A percentile compares a stretch with the other conserved stretches of the same genome.
Evolutionary conservation across 2,797 vertebrate genomes (phyloP).

Genomic region (Mormyrops attenuatus): DNA sequence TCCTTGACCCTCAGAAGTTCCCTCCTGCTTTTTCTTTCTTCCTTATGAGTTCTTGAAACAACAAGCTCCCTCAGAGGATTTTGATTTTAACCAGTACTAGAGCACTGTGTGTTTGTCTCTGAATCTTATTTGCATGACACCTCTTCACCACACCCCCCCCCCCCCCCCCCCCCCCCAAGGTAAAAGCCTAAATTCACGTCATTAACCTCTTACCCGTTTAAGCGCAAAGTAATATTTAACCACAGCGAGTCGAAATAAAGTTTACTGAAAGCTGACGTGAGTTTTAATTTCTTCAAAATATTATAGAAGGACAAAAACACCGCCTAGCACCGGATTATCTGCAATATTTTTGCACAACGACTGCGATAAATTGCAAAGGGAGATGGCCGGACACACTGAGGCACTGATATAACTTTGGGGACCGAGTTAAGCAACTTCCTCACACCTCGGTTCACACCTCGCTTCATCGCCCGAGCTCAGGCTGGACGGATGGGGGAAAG

Average conservation of each 20-base stretch:
- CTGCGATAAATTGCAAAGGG: not conserved
- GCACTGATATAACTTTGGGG: not conserved
- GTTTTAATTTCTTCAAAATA: not conserved
- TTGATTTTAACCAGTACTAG: not conserved
- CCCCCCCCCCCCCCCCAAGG: not conserved
- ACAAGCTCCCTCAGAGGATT: not conserved
- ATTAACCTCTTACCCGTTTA: not conserved
- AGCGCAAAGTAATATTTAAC: not conserved
- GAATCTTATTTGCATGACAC: not conserved
- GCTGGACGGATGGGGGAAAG: not conserved
- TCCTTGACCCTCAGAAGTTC: not conserved
- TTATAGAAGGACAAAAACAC: not conserved
- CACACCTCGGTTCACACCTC: not conserved
- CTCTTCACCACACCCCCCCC: conserved; percentile 29
- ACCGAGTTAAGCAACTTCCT: not conserved
- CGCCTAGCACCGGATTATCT: not conserved
- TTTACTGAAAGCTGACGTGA: not conserved
- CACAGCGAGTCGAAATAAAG: not conserved
- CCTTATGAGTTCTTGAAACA: not conserved
- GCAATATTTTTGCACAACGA: not conserved
- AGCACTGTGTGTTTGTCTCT: not conserved
- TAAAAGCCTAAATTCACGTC: not conserved
- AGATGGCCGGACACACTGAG: not conserved
- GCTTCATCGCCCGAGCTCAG: not conserved
- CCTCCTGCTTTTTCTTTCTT: not conserved